These are phyloP conservation scores for Cladopsammia gracilis DNA, from an alignment of 64 coral and sea anemone species.

Conservation along the genomic window DNA sequence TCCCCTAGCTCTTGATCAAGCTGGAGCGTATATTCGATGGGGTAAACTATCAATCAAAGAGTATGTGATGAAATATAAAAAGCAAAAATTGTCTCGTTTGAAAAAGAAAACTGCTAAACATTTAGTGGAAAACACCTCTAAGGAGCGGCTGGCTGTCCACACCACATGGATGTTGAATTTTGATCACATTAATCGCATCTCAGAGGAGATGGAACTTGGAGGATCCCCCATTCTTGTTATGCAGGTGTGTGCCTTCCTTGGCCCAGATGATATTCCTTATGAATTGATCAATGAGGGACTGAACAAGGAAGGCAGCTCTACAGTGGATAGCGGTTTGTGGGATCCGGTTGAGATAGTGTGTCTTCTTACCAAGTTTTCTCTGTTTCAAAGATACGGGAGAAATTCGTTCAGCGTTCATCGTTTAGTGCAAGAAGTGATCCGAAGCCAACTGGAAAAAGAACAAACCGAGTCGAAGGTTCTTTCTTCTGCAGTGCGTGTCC, in stretches of 20 bases:
- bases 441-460: constrained; percentile 17
- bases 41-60: neutral
- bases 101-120: constrained; percentile 56
- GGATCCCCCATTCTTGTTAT: constrained; percentile 64
- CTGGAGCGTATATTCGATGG: constrained; percentile 51
- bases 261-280: constrained; percentile 72
- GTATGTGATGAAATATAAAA: constrained; percentile 70
- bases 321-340: neutral
- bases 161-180: constrained; percentile 83
- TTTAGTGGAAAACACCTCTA: constrained; percentile 30
- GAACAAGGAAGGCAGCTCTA: neutral
- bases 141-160: constrained; percentile 61
- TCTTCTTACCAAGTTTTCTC: constrained; percentile 70
- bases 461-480: constrained; percentile 35
- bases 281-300: constrained; percentile 74
- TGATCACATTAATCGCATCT: constrained; percentile 37
- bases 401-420: constrained; percentile 73
- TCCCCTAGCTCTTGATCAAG: constrained; percentile 71
- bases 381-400: constrained; percentile 63
- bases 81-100: constrained; percentile 46
- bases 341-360: constrained; percentile 50
- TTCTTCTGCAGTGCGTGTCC: constrained; percentile 31
- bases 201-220: constrained; percentile 51
- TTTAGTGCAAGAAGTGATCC: constrained; percentile 82
- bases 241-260: constrained; percentile 63